phyloP scores from a whole-genome alignment of 2,113 vertebrate genomes.

The Pontoporia blainvillei region DNA sequence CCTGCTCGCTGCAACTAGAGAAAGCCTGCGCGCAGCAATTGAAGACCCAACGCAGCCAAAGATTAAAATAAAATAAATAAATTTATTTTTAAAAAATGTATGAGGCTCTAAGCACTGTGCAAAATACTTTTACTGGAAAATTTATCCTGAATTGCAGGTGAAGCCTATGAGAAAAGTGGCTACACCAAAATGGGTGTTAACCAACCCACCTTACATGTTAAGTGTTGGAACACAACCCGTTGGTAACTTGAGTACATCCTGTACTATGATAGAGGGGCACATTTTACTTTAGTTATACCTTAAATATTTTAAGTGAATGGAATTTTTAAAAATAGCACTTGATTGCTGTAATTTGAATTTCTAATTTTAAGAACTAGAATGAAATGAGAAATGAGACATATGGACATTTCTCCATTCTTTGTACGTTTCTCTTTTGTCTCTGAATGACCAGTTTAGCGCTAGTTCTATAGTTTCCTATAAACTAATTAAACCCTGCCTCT shows the following conservation, averaged over 20 bases:
- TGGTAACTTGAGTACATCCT: not conserved
- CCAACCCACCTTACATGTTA: not conserved
- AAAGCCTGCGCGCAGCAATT: too few relatives aligned
- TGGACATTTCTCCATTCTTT: not conserved
- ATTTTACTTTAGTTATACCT: not conserved
- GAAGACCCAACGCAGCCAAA: too few relatives aligned
- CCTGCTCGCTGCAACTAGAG: too few relatives aligned
- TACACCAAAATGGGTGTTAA: not conserved
- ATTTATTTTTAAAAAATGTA: not conserved
- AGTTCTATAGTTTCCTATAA: not conserved
- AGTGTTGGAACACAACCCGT: not conserved
- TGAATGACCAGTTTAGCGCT: not conserved
- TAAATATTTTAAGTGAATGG: not conserved
- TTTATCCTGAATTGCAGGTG: not conserved
- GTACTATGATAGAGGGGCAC: not conserved
- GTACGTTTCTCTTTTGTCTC: not conserved
- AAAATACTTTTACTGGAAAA: not conserved
- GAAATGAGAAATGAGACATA: not conserved
- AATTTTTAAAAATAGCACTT: not conserved
- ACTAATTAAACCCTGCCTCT: not conserved
- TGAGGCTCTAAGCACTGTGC: not conserved
- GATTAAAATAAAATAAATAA: too few relatives aligned
- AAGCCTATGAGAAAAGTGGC: not conserved
- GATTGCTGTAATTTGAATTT: not conserved
- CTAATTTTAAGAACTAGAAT: not conserved